phyloP scores from a whole-genome alignment of 2,797 vertebrate species.

The Artibeus lituratus region DNA sequence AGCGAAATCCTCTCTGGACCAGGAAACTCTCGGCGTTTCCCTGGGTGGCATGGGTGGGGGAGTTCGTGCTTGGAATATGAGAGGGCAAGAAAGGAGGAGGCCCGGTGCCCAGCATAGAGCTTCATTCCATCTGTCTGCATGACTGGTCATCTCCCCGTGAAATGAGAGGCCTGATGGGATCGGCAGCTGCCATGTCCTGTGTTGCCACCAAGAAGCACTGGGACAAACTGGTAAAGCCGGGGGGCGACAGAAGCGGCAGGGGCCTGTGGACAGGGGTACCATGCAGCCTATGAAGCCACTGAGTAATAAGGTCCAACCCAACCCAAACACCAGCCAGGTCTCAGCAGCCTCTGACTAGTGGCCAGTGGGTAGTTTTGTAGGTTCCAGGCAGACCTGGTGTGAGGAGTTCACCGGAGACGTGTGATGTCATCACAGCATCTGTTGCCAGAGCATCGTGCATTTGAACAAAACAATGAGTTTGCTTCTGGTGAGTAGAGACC shows the following conservation, averaged over 20 bases:
- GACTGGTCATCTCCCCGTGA: accelerated
- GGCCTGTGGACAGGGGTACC: neutral
- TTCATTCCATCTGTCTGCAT: accelerated
- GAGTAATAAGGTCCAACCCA: neutral
- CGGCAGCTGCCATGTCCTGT: accelerated
- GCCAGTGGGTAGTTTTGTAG: too few species aligned
- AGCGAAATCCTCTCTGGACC: too few species aligned
- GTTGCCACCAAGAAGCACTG: neutral
- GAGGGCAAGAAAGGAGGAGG: neutral
- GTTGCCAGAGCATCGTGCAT: accelerated
- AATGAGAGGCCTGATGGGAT: neutral
- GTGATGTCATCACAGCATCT: accelerated
- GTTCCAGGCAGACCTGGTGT: accelerated
- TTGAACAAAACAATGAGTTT: neutral
- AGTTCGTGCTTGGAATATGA: neutral
- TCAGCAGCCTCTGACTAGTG: too few species aligned
- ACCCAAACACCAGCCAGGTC: neutral
- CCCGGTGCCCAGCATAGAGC: neutral
- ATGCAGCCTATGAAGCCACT: accelerated
- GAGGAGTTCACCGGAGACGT: neutral
- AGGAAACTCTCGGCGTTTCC: neutral
- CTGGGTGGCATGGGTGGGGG: too few species aligned
- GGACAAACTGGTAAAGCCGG: neutral
- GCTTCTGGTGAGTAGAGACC: neutral
- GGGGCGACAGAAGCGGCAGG: accelerated